These are phyloP conservation scores for Cirrhinus mrigala DNA, from an alignment of 2,797 vertebrate genomes.

Conservation along the genomic window DNA sequence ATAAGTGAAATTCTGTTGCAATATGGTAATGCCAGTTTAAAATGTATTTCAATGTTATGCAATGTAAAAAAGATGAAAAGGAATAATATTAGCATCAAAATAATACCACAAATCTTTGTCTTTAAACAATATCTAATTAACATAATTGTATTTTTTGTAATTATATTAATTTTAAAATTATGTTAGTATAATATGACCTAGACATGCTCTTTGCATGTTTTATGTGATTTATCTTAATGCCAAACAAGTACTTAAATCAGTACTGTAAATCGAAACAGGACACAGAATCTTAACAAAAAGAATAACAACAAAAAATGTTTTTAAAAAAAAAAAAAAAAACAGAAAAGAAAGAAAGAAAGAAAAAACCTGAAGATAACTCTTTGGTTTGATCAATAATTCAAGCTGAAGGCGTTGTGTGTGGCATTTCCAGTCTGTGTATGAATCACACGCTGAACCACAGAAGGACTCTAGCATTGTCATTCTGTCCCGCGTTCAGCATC, in stretches of 20 bases:
- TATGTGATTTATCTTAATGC: neutral
- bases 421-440: neutral
- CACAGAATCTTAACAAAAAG: neutral
- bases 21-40: too few relatives aligned
- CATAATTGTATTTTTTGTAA: too few relatives aligned
- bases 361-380: neutral
- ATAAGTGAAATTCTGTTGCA: too few relatives aligned
- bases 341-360: too few relatives aligned
- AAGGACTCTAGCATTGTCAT: slow-evolving; percentile 8
- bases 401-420: neutral
- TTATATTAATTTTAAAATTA: too few relatives aligned
- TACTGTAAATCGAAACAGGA: neutral
- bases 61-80: too few relatives aligned
- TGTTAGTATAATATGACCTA: neutral
- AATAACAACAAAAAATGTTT: neutral
- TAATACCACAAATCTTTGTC: too few relatives aligned
- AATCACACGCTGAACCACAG: neutral
- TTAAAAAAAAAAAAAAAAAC: too few relatives aligned
- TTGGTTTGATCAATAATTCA: slow-evolving; percentile 32
- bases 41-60: too few relatives aligned
- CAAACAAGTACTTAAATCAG: neutral
- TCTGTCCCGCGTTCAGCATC: slow-evolving; percentile 29
- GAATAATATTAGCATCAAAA: too few relatives aligned
- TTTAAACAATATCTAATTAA: too few relatives aligned
- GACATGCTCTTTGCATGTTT: neutral